These are phyloP conservation scores for Drosophila lini DNA, from an alignment of 1,140 invertebrate species.

Conservation along the genomic window DNA sequence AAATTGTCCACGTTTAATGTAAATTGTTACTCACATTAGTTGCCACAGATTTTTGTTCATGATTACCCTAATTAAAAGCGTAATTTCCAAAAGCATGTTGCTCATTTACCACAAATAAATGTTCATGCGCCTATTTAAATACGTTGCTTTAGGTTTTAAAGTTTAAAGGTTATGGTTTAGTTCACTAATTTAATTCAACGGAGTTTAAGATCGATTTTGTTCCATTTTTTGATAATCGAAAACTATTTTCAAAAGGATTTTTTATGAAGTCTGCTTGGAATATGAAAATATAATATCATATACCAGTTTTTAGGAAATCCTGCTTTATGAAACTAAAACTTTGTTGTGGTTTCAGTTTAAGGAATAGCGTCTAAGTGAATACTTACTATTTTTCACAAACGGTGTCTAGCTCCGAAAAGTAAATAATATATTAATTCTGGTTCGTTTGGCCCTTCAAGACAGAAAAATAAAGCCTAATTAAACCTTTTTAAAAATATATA, in stretches of 20 bases:
- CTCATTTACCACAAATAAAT: slow-evolving; percentile 13
- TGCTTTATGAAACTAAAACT: too few species aligned
- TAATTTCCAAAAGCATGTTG: slow-evolving; percentile 29
- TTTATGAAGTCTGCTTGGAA: too few species aligned
- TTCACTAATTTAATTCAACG: neutral
- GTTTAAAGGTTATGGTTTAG: neutral
- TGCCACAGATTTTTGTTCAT: slow-evolving; percentile 33
- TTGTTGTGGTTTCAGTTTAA: too few species aligned
- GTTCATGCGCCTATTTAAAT: neutral
- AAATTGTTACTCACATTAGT: slow-evolving; percentile 53
- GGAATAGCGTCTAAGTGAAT: too few species aligned
- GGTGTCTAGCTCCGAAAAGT: neutral
- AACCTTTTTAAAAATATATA: neutral
- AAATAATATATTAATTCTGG: neutral
- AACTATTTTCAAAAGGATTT: too few species aligned
- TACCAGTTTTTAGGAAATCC: too few species aligned
- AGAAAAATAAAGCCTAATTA: too few species aligned
- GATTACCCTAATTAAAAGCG: slow-evolving; percentile 37
- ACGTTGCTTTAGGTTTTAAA: neutral
- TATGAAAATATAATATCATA: too few species aligned
- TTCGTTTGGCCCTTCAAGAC: too few species aligned
- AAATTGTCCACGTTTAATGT: slow-evolving; percentile 60
- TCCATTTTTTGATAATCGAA: too few species aligned
- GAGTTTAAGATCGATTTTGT: neutral
- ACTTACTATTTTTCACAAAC: too few species aligned